These are phyloP conservation scores for Euphonia xanthogaster DNA, from an alignment of 2,797 vertebrate genomes.

Conservation along the genomic window DNA sequence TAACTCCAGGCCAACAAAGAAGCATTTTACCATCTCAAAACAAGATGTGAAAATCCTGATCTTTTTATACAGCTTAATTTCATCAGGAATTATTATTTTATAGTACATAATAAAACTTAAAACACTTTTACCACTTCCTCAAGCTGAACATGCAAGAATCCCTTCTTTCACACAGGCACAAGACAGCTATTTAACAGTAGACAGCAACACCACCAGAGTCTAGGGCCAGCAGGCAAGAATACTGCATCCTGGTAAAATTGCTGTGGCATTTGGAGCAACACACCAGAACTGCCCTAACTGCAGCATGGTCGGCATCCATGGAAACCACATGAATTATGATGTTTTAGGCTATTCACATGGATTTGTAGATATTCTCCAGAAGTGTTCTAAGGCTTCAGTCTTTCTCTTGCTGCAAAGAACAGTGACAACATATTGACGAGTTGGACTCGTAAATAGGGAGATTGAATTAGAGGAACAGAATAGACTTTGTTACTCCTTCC, in stretches of 20 bases:
- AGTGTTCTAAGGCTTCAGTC: not conserved
- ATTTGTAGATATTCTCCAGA: not conserved
- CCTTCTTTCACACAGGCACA: not conserved
- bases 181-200: not conserved
- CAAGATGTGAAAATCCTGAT: not conserved
- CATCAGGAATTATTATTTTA: not conserved
- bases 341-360: not conserved
- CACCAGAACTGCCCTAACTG: not conserved
- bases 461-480: conserved; percentile 43
- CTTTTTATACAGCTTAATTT: not conserved
- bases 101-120: not conserved
- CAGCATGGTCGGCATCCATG: not conserved
- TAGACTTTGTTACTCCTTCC: conserved; percentile 37
- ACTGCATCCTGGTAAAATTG: not conserved
- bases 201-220: not conserved
- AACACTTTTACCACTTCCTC: not conserved
- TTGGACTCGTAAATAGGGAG: not conserved
- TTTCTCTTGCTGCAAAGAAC: not conserved
- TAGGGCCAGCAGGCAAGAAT: not conserved
- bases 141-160: not conserved
- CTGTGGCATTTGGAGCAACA: not conserved
- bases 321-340: not conserved
- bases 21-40: not conserved
- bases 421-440: not conserved
- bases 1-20: not conserved